phyloP scores from a whole-genome alignment of 2,888 invertebrate species.

The Acrobasis consociella region DNA sequence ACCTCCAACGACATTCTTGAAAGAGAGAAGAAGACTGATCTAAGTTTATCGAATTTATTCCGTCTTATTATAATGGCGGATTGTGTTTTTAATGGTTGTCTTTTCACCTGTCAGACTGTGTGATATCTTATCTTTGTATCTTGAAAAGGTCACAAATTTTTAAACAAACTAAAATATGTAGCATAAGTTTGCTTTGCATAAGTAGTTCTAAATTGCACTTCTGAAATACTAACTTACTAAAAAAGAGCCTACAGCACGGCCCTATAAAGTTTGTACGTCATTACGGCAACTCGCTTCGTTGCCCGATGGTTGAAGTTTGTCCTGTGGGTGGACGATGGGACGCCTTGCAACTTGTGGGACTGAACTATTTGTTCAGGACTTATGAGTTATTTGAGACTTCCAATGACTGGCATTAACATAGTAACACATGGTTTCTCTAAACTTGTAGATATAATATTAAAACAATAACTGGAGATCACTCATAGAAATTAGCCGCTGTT shows the following conservation, averaged over 20 bases:
- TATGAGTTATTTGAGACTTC: background rate
- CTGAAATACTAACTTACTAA: background rate
- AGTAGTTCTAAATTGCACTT: background rate
- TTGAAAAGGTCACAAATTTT: too few species aligned
- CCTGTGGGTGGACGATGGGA: background rate
- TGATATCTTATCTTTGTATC: too few species aligned
- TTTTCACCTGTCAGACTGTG: too few species aligned
- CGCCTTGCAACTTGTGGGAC: constrained; percentile 5
- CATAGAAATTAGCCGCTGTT: too few species aligned
- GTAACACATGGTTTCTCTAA: too few species aligned
- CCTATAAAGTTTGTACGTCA: constrained; percentile 12
- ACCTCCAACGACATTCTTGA: too few species aligned
- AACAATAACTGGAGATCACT: too few species aligned
- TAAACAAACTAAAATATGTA: background rate
- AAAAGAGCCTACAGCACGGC: constrained; percentile 5
- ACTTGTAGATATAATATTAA: too few species aligned
- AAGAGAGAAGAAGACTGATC: too few species aligned
- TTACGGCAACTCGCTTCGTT: constrained; percentile 21
- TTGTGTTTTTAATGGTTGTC: too few species aligned
- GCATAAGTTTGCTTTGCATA: background rate
- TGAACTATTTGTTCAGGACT: constrained; percentile 5
- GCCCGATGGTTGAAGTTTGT: constrained; percentile 20
- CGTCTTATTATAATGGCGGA: too few species aligned
- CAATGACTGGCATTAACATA: constrained; percentile 8
- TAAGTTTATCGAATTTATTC: too few species aligned